phyloP scores from a whole-genome alignment of 2,888 invertebrate species.

The Pteria penguin region DNA sequence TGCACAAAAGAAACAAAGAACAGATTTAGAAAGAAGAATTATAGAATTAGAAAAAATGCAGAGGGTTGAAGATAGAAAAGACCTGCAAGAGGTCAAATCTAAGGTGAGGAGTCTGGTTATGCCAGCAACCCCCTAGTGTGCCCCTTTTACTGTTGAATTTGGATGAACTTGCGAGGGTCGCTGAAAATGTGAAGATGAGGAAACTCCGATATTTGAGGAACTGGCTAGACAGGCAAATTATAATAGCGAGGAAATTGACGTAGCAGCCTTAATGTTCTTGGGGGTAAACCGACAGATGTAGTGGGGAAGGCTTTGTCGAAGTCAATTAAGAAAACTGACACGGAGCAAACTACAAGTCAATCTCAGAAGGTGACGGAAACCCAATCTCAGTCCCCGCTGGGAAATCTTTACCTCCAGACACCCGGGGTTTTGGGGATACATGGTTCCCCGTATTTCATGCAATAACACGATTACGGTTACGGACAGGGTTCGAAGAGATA shows the following conservation, averaged over 20 bases:
- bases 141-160: neutral
- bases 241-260: neutral
- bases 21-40: neutral
- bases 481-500: neutral
- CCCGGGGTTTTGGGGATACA: too few relatives aligned
- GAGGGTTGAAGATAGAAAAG: neutral
- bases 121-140: neutral
- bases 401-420: neutral
- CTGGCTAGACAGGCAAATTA: neutral
- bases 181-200: neutral
- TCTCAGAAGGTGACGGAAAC: neutral
- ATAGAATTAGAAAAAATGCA: neutral
- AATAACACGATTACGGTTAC: too few relatives aligned
- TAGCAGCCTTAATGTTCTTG: neutral
- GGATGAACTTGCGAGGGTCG: neutral
- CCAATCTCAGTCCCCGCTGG: neutral
- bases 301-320: neutral
- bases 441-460: too few relatives aligned
- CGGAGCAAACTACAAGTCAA: neutral
- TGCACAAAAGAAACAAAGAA: neutral
- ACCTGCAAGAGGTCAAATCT: neutral
- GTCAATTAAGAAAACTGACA: neutral
- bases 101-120: slow-evolving; percentile 7
- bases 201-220: neutral
- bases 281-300: neutral